Conservation (phyloP, 2,797 vertebrate species). For the Hippoglossus hippoglossus region DNA sequence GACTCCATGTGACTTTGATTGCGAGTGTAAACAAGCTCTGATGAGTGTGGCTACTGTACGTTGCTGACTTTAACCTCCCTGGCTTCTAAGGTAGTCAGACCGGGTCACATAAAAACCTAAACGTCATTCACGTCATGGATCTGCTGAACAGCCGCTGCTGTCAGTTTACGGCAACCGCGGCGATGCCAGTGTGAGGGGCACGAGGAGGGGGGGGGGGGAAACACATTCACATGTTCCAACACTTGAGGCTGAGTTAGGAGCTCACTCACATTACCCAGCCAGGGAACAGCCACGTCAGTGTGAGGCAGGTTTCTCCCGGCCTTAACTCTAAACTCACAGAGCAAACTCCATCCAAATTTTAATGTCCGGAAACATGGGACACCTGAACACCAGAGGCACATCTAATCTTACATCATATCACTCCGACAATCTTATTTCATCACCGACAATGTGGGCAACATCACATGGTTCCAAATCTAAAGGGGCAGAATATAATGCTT, state of each 20-base stretch:
- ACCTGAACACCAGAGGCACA: no score
- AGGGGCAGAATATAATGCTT: no score
- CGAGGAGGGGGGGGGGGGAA: background rate
- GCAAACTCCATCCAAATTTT: no score
- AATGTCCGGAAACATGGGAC: no score
- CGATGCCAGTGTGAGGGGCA: slow-evolving; percentile 11
- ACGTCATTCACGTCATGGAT: slow-evolving; percentile 28
- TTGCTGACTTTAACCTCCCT: background rate
- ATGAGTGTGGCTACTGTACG: background rate
- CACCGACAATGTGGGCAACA: no score
- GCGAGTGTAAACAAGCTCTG: background rate
- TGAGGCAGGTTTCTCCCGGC: no score
- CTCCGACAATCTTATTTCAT: no score
- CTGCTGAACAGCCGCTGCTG: slow-evolving; percentile 40
- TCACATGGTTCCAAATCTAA: no score
- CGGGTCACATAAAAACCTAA: slow-evolving; percentile 10
- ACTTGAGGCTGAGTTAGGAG: slow-evolving; percentile 16
- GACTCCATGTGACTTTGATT: background rate
- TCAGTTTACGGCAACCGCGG: slow-evolving; percentile 24
- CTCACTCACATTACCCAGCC: slow-evolving; percentile 42
- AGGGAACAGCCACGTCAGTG: slow-evolving; percentile 36
- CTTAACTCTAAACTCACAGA: no score
- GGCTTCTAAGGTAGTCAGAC: slow-evolving; percentile 19
- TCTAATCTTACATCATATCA: no score
- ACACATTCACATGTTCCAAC: slow-evolving; percentile 44